These are phyloP conservation scores for Pangasius larnaudii DNA, from an alignment of 2,797 vertebrate species.

Conservation along the genomic window DNA sequence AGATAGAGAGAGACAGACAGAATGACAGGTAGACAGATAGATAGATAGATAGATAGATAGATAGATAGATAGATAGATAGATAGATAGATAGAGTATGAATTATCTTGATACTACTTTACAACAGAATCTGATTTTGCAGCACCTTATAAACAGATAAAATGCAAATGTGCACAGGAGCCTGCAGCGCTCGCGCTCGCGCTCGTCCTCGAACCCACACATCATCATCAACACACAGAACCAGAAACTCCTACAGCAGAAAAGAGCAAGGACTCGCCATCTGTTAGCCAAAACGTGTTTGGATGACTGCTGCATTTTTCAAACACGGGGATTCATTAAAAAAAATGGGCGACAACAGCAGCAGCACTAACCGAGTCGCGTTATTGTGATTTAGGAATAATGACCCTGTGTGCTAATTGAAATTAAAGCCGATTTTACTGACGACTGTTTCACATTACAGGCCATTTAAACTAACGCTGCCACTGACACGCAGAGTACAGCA, in stretches of 20 bases:
- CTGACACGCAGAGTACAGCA: too few relatives aligned
- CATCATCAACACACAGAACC: background rate
- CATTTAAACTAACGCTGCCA: too few relatives aligned
- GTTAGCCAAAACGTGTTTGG: constrained; percentile 5
- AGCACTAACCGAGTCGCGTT: background rate
- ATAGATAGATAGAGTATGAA: too few relatives aligned
- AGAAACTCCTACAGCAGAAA: too few relatives aligned
- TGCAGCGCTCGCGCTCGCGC: constrained; percentile 4
- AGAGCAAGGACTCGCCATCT: constrained; percentile 42
- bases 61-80: too few relatives aligned
- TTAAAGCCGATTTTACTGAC: constrained; percentile 60
- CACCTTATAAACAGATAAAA: constrained; percentile 8
- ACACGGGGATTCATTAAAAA: constrained; percentile 23
- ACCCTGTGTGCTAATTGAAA: background rate
- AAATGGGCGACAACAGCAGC: background rate
- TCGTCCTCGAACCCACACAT: constrained; percentile 6
- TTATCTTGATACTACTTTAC: background rate
- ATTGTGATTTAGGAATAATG: too few relatives aligned
- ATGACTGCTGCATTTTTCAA: constrained; percentile 14
- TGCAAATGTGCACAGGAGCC: background rate
- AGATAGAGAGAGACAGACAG: too few relatives aligned
- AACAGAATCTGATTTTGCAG: background rate
- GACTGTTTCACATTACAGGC: too few relatives aligned
- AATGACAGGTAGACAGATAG: too few relatives aligned
- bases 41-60: too few relatives aligned